Conservation (phyloP, 2,888 invertebrate genomes). For the Embidobia sp. region DNA sequence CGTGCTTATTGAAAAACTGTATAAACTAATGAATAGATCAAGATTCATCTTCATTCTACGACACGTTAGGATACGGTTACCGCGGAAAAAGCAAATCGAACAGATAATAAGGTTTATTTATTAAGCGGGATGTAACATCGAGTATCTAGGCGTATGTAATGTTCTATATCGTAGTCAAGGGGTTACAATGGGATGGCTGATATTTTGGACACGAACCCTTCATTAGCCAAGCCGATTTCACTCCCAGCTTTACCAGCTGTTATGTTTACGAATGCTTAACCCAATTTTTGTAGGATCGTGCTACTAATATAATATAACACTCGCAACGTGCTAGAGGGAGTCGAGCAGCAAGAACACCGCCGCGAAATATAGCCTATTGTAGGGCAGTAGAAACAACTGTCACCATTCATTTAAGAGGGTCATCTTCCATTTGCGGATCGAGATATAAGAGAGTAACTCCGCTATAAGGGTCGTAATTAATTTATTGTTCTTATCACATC, state of each 20-base stretch:
- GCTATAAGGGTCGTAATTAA: constrained; percentile 25
- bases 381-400: constrained; percentile 58
- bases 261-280: constrained; percentile 53
- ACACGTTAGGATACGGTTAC: constrained; percentile 6
- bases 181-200: constrained; percentile 42
- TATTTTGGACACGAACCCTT: constrained; percentile 49
- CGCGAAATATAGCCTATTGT: constrained; percentile 25
- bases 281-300: constrained; percentile 49
- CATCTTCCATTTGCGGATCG: constrained; percentile 18
- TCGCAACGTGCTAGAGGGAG: constrained; percentile 21
- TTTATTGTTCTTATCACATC: constrained; percentile 29
- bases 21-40: constrained; percentile 40
- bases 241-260: constrained; percentile 57
- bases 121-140: too few species aligned
- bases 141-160: too few species aligned
- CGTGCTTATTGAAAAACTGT: constrained; percentile 17
- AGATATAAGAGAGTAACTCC: not conserved
- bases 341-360: constrained; percentile 21
- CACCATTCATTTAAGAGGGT: constrained; percentile 33
- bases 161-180: constrained; percentile 38
- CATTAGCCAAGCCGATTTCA: constrained; percentile 53
- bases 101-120: too few species aligned
- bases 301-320: constrained; percentile 37
- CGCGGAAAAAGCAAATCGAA: not conserved
- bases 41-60: constrained; percentile 26